These are phyloP conservation scores for Lottia gigantea DNA, from an alignment of 2,888 invertebrate genomes.

Conservation along the genomic window DNA sequence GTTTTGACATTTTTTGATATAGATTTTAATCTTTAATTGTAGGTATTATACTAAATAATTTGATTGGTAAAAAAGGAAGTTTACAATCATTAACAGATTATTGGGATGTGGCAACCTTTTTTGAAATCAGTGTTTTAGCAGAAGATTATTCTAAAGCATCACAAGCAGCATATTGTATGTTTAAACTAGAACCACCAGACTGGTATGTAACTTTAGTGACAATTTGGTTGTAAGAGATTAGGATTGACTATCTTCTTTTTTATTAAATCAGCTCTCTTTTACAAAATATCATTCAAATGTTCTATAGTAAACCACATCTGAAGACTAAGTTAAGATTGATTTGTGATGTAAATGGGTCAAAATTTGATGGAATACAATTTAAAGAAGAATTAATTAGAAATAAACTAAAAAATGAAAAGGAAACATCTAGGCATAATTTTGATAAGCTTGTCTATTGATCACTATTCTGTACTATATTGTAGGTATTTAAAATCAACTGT, in stretches of 20 bases:
- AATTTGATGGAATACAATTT: too few relatives aligned
- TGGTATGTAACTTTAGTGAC: slow-evolving; percentile 63
- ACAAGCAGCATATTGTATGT: slow-evolving; percentile 84
- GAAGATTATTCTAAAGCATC: slow-evolving; percentile 97
- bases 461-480: slow-evolving; percentile 24
- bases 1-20: too few relatives aligned
- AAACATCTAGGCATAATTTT: too few relatives aligned
- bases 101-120: slow-evolving; percentile 99
- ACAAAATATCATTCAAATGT: too few relatives aligned
- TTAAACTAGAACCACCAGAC: slow-evolving; percentile 71
- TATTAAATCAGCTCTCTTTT: not conserved
- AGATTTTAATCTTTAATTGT: slow-evolving; percentile 33
- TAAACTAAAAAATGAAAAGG: too few relatives aligned
- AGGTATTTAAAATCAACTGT: slow-evolving; percentile 82
- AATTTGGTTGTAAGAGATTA: not conserved
- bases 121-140: slow-evolving; percentile 96
- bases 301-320: too few relatives aligned
- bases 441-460: too few relatives aligned
- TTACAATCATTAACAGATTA: slow-evolving; percentile 92
- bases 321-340: too few relatives aligned
- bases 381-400: too few relatives aligned
- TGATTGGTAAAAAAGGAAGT: slow-evolving; percentile 98
- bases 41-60: slow-evolving; percentile 93
- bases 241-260: not conserved
- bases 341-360: too few relatives aligned